phyloP scores from a whole-genome alignment of 64 coral and sea anemone species.

The Montipora efflorescens region DNA sequence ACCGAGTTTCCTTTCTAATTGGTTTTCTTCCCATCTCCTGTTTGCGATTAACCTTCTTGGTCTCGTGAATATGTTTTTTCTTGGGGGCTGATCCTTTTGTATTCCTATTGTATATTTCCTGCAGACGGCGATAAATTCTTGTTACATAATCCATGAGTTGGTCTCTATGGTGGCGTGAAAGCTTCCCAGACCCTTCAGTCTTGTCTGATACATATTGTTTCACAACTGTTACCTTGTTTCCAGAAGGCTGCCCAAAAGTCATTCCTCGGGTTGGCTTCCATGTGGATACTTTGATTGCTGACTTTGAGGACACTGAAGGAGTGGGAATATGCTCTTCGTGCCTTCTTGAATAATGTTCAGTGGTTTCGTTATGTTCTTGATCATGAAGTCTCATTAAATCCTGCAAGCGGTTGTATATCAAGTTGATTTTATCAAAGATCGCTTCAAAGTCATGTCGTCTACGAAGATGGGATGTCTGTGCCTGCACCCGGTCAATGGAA shows the following conservation, averaged over 20 bases:
- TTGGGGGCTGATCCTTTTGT: neutral
- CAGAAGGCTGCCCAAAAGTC: neutral
- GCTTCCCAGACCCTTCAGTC: neutral
- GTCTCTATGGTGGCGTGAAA: neutral
- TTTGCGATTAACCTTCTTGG: neutral
- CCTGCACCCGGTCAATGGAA: neutral
- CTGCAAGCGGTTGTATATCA: conserved; percentile 14
- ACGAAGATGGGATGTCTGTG: neutral
- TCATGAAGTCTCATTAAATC: neutral
- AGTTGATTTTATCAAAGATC: conserved; percentile 26
- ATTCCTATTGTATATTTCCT: conserved; percentile 24
- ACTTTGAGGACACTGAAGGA: neutral
- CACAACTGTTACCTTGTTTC: neutral
- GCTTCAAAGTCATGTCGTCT: conserved; percentile 8
- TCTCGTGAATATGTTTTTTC: neutral
- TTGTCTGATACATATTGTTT: conserved; percentile 10
- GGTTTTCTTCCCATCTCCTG: conserved; percentile 1
- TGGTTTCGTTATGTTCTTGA: neutral
- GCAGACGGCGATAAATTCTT: conserved; percentile 49
- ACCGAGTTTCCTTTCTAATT: neutral
- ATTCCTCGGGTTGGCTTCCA: neutral
- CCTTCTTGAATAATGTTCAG: neutral
- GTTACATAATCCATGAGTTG: conserved; percentile 65
- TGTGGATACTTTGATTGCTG: neutral
- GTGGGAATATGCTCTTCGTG: conserved; percentile 25